Conservation (phyloP, 2,797 vertebrate species). For the Neomorphus geoffroyi region DNA sequence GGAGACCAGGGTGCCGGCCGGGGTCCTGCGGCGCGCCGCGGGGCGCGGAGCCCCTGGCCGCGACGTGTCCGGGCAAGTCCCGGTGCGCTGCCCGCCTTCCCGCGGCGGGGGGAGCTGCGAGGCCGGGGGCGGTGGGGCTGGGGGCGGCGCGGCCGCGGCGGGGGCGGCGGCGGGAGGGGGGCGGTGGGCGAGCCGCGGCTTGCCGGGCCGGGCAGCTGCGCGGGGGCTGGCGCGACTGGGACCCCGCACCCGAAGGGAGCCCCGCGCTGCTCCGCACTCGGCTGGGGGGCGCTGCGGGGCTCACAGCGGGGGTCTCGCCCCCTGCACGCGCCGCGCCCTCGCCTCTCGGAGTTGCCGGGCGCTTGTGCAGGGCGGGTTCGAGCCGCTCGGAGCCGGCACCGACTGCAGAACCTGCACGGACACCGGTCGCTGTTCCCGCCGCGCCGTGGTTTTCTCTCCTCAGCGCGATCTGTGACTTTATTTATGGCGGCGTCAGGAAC, state of each 20-base stretch:
- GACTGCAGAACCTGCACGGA: too few species aligned
- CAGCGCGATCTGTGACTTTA: accelerated
- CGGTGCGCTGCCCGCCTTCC: not conserved
- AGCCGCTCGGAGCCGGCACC: not conserved
- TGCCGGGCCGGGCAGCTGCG: not conserved
- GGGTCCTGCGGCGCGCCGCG: not conserved
- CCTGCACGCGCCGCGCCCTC: too few species aligned
- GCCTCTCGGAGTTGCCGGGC: not conserved
- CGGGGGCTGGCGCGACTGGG: not conserved
- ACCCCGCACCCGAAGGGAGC: too few species aligned
- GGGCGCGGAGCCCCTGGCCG: not conserved
- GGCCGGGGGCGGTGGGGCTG: too few species aligned
- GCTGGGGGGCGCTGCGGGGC: too few species aligned
- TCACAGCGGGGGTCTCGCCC: too few species aligned
- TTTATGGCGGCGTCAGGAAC: accelerated
- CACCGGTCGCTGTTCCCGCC: too few species aligned
- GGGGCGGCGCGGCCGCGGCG: too few species aligned
- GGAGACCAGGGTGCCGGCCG: too few species aligned
- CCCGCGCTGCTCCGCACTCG: too few species aligned
- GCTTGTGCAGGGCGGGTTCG: not conserved
- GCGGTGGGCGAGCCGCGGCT: not conserved
- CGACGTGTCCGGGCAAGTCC: slow-evolving; percentile 38
- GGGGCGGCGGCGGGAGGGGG: too few species aligned
- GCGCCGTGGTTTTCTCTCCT: not conserved
- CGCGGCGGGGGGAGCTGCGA: too few species aligned